Percentiles rank a stretch among this genome's conserved stretches.
Conservation (phyloP, 2,797 vertebrate species). For the Urocyon cinereoargenteus region DNA sequence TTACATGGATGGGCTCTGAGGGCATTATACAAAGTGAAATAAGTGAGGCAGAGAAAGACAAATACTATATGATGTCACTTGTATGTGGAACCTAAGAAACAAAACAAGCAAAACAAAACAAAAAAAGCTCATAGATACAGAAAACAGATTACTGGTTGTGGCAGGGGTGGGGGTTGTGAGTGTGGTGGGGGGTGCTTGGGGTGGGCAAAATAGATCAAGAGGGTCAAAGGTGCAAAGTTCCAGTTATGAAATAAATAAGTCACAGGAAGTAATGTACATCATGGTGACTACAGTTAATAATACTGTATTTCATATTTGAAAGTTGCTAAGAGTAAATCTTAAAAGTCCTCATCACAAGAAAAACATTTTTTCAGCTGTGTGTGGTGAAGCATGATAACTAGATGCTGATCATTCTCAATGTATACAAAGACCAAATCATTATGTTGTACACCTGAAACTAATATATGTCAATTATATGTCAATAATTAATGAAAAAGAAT, state of each 20-base stretch:
- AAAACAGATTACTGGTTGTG: neutral
- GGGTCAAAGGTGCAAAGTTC: neutral
- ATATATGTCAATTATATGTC: neutral
- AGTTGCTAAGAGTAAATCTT: neutral
- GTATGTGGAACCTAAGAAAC: neutral
- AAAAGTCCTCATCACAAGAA: neutral
- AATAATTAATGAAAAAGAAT: neutral
- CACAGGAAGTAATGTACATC: too few species aligned
- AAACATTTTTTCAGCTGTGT: neutral
- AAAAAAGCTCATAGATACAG: neutral
- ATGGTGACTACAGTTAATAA: neutral
- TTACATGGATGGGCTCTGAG: neutral
- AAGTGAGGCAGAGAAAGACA: neutral
- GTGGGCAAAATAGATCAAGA: neutral
- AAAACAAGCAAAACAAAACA: neutral
- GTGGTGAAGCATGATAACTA: neutral
- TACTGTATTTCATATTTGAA: neutral
- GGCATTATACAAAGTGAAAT: neutral
- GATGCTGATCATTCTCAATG: neutral
- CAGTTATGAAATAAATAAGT: neutral
- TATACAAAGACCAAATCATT: neutral
- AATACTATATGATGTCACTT: neutral
- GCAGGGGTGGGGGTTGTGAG: too few species aligned
- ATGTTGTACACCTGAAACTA: neutral
- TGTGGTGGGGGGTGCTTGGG: fast-evolving